Percentiles rank a stretch among this genome's conserved stretches.
Evolutionary conservation across 1,140 invertebrate genomes (phyloP).

Genomic region (Pseudomyrmex dendroicus): DNA sequence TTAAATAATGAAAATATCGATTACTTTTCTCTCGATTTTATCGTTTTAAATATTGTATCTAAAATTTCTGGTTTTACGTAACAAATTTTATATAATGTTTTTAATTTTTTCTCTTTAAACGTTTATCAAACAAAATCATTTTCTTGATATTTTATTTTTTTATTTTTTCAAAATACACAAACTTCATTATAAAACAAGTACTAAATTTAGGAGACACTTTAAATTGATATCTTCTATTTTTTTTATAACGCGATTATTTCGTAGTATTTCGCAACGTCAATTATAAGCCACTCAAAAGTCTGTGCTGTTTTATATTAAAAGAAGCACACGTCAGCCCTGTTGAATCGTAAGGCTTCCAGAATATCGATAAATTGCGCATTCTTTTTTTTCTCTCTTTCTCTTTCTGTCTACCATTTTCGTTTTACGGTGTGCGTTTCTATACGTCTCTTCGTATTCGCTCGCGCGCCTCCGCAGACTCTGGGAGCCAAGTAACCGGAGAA

Average conservation of each 20-base stretch:
- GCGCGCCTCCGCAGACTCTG: conserved; percentile 38
- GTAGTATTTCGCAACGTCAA: conserved; percentile 4
- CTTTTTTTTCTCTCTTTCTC: neutral
- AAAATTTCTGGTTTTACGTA: neutral
- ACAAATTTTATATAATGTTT: too few species aligned
- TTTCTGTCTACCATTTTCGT: conserved; percentile 17
- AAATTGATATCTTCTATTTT: neutral
- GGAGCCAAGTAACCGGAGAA: conserved; percentile 65
- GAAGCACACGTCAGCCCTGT: conserved; percentile 1
- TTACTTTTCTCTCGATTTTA: neutral
- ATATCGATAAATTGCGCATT: conserved; percentile 40
- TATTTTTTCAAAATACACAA: too few species aligned
- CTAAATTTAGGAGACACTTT: too few species aligned
- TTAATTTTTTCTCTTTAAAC: too few species aligned
- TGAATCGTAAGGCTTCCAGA: conserved; percentile 37
- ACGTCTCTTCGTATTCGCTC: neutral
- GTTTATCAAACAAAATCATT: too few species aligned
- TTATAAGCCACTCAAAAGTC: conserved; percentile 30
- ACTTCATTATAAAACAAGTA: too few species aligned
- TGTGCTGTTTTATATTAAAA: conserved; percentile 23
- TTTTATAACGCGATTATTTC: neutral
- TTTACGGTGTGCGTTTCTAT: conserved; percentile 20
- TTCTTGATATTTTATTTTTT: too few species aligned
- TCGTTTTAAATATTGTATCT: neutral
- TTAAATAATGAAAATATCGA: neutral